These are phyloP conservation scores for Paraplagusia blochii DNA, from an alignment of 2,113 vertebrate genomes.

Conservation along the genomic window DNA sequence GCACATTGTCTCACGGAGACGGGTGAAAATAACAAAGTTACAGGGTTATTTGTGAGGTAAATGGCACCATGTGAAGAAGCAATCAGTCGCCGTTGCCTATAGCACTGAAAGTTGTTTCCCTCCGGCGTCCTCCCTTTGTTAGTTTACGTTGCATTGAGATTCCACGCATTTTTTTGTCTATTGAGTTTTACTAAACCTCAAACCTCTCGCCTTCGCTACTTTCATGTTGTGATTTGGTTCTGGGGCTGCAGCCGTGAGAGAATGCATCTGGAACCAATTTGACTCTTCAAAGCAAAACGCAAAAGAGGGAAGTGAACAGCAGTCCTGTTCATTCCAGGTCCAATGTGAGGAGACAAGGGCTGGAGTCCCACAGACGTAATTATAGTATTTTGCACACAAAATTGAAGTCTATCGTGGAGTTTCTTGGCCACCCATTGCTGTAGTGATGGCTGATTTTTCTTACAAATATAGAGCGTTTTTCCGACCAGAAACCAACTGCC, in stretches of 20 bases:
- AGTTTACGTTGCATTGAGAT: slow-evolving; percentile 12
- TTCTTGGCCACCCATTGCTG: slow-evolving; percentile 13
- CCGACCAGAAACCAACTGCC: too few relatives aligned
- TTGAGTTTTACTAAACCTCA: slow-evolving; percentile 15
- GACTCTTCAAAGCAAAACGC: slow-evolving; percentile 55
- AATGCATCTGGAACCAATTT: slow-evolving; percentile 78
- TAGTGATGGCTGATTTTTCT: slow-evolving; percentile 14
- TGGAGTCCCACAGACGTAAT: slow-evolving; percentile 49
- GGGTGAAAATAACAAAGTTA: not conserved
- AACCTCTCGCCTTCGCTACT: slow-evolving; percentile 31
- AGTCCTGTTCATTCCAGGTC: slow-evolving; percentile 50
- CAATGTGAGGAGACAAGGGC: slow-evolving; percentile 44
- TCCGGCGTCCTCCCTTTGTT: not conserved
- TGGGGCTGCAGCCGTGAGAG: slow-evolving; percentile 52
- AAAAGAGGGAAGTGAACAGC: slow-evolving; percentile 45
- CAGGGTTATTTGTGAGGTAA: slow-evolving; percentile 2
- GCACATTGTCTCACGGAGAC: slow-evolving; percentile 43
- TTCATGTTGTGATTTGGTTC: slow-evolving; percentile 54
- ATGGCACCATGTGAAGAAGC: slow-evolving; percentile 2
- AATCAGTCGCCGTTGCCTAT: not conserved
- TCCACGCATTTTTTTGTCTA: slow-evolving; percentile 29
- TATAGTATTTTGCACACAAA: slow-evolving; percentile 42
- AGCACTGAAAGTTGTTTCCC: not conserved
- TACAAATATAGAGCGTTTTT: slow-evolving; percentile 16
- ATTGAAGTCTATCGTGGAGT: slow-evolving; percentile 46